Evolutionary conservation across 2,113 vertebrate genomes (phyloP), one percentile per base, ranked within the genome.

Genomic region (Alosa alosa): DNA sequence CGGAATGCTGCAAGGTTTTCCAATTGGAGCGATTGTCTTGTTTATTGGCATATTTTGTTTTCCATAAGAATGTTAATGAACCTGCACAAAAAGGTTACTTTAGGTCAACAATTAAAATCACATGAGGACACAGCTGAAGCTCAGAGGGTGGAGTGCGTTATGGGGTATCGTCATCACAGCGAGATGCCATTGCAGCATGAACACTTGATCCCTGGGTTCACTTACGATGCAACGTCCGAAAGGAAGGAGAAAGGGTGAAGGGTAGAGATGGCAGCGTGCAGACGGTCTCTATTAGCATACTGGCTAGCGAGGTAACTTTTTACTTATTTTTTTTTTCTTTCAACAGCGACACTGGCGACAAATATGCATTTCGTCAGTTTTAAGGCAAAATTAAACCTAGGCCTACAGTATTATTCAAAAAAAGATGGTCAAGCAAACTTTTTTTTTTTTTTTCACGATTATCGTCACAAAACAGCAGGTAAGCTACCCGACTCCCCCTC

Each of bases 21-120:
- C 86, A 85, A 83, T 87, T 85, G 84, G 84, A 72, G 60, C 88
- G 89, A 90, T 90, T 90, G 89, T 90, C 89, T 44, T 84, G 84
- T 75, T 90, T 81, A 87, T 57, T 87, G 85, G 88, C 87, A 39
- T 45, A 85, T 85, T 75, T 85, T 25, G 57, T 87, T 31, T 36
- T 72, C 64, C n/a, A 31, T 72, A 36, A 72, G 64, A 72, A 36
- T 72, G 25, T 15, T 10, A 72, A 72, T 72, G 31, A 72, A 72
- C 64, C 25, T 36, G 64, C 64, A 72, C 64, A 72, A 31, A 72
- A 25, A 72, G 64, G 64, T 72, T 72, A 72, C 64, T 72, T 72
- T 31, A 72, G 64, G 64, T 72, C 64, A 72, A 72, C 25, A 15
- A 72, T 55, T 13, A 64, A 72, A 72, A 72, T 15, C 64, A 72